A percentile compares a stretch with the other conserved stretches of the same genome.
phyloP scores from a whole-genome alignment of 2,888 invertebrate genomes.

The Temnothorax unifasciatus region DNA sequence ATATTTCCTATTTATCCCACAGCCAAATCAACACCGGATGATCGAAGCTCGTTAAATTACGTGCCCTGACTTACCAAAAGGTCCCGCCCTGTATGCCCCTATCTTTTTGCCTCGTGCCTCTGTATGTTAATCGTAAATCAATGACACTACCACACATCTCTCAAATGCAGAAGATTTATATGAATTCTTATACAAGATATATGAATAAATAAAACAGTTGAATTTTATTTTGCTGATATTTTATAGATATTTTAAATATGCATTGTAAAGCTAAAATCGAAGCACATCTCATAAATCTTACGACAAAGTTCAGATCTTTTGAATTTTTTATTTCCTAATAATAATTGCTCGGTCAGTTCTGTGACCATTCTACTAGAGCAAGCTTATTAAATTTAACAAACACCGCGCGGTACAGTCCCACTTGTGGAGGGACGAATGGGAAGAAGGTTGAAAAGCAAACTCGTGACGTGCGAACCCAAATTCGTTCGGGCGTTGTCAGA shows the following conservation, averaged over 20 bases:
- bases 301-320: not conserved
- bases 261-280: not conserved
- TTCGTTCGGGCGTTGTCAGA: conserved; percentile 39
- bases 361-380: not conserved
- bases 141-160: not conserved
- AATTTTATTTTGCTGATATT: not conserved
- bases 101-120: conserved; percentile 25
- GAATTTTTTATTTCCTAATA: not conserved
- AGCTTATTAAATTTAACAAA: conserved; percentile 28
- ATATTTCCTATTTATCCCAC: conserved; percentile 81
- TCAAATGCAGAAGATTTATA: not conserved
- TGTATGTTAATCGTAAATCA: conserved; percentile 36
- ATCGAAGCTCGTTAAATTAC: conserved; percentile 77
- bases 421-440: not conserved
- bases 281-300: not conserved
- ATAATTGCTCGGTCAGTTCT: not conserved
- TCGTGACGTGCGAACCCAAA: conserved; percentile 11
- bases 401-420: not conserved
- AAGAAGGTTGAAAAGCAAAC: conserved; percentile 12
- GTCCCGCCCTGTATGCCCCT: conserved; percentile 40
- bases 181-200: not conserved
- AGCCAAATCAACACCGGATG: conserved; percentile 81
- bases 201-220: not conserved
- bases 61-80: conserved; percentile 74
- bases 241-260: not conserved